phyloP scores from a whole-genome alignment of 2,113 vertebrate species.

The Dolichotis patagonum region DNA sequence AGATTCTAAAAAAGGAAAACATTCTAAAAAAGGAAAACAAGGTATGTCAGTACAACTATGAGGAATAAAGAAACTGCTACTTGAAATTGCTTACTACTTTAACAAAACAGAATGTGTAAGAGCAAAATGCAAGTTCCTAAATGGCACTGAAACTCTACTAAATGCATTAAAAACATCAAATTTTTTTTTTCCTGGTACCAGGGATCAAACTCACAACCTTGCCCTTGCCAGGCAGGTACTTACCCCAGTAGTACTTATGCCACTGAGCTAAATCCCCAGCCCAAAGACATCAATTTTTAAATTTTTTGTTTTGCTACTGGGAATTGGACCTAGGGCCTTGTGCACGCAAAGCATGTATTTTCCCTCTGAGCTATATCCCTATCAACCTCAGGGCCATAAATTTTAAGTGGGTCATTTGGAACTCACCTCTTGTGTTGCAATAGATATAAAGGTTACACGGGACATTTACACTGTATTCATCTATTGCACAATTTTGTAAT shows the following conservation, averaged over 20 bases:
- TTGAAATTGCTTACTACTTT: conserved; percentile 39
- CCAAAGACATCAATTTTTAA: background rate
- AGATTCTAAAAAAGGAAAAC: conserved; percentile 8
- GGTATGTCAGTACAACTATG: background rate
- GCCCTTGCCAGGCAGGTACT: too few species aligned
- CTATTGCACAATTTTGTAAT: background rate
- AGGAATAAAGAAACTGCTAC: background rate
- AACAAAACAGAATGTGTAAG: conserved; percentile 18
- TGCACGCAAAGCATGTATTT: background rate
- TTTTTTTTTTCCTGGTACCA: too few species aligned
- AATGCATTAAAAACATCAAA: background rate
- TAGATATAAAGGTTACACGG: background rate
- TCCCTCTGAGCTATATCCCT: background rate
- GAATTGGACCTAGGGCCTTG: background rate
- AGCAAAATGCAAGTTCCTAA: conserved; percentile 41
- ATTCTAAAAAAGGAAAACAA: conserved; percentile 34
- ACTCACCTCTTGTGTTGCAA: conserved; percentile 46
- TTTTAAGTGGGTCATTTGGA: conserved; percentile 3
- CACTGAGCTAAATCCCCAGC: too few species aligned
- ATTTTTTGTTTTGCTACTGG: background rate
- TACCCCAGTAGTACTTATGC: too few species aligned
- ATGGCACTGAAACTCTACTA: background rate
- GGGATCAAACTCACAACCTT: too few species aligned
- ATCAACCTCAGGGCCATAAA: background rate
- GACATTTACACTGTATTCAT: background rate